Base-by-base conservation (phyloP, 1,140 invertebrate genomes). In the Drosophila malerkotliana region DNA sequence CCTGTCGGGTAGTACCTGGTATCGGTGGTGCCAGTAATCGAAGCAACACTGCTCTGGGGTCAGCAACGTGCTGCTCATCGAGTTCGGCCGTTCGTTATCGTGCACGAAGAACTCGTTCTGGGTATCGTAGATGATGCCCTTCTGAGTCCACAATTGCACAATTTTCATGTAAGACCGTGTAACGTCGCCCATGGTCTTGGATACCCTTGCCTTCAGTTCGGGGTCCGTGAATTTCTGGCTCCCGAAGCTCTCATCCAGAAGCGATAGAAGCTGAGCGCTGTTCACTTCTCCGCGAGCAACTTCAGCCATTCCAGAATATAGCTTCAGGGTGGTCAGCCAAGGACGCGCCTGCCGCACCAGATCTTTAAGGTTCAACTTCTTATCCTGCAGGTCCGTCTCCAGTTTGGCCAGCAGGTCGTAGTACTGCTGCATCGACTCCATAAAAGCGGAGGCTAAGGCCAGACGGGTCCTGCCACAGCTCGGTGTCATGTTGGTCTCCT, bases 91-190 rank as follows among this genome's bases (percentile, higher is more conserved):
- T 12, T 72, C 73, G 4, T 59, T 68, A 44, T 88, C 83, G 61
- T 89, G 75, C 0, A 88, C 57, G 1, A 79, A 88, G 28, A 88
- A 88, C 48, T 88, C 84, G 1, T 48, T 24, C 0, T 67, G 60
- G 0, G 49, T 8, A 21, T 88, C 83, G 49, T 79, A 79, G 6
- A 88, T 34, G 0, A 83, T 47, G 0, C 83, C 83, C 45, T 89
- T 83, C 24, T 88, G 83, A 0, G 56, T 83, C 83, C 83, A 88
- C 10, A 83, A 14, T 34, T 88, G 84, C 6, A 88, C 84, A 24
- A 89, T 79, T 15, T 88, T 88, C 83, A 88, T 89, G 28, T 88
- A 88, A n/a, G 51, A 30, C 1, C 56, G 32, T 0, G 72, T 55
- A 0, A 79, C 68, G 0, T 52, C 52, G 0, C 28, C 39, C 10